A percentile compares a stretch with the other conserved stretches of the same genome.
phyloP scores from a whole-genome alignment of 2,113 vertebrate genomes.

The Podarcis raffonei region DNA sequence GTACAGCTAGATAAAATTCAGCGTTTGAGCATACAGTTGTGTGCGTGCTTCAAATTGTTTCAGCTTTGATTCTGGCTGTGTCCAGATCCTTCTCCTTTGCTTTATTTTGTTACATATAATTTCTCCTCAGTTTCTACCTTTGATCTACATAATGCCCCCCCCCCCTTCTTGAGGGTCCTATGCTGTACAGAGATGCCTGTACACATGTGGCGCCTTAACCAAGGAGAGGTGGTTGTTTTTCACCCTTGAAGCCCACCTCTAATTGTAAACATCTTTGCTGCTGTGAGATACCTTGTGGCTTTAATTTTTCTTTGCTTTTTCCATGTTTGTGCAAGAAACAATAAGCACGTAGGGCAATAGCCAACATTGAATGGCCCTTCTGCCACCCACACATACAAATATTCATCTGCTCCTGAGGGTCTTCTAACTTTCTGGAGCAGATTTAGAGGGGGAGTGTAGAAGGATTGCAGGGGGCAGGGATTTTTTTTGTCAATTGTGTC shows the following conservation, averaged over 20 bases:
- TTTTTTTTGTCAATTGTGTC: neutral
- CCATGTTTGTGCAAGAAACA: neutral
- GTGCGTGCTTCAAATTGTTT: neutral
- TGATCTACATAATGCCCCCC: no score
- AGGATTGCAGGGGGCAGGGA: neutral
- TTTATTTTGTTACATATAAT: neutral
- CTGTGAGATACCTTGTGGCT: neutral
- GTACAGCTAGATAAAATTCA: neutral
- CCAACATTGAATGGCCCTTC: no score
- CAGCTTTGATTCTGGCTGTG: constrained; percentile 3
- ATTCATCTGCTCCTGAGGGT: no score
- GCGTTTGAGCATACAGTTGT: neutral
- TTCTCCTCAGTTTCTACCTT: neutral
- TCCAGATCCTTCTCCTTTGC: neutral
- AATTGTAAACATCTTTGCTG: neutral
- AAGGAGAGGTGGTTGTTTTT: neutral
- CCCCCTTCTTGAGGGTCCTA: neutral
- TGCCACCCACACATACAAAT: no score
- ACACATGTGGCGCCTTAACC: neutral
- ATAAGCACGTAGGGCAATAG: no score
- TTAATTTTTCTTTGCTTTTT: neutral
- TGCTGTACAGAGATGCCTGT: neutral
- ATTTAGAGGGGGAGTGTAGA: neutral
- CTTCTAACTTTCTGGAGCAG: no score
- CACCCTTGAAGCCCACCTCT: neutral